phyloP scores from a whole-genome alignment of 2,113 vertebrate genomes.

The Cyphomyrus discorhynchus region DNA sequence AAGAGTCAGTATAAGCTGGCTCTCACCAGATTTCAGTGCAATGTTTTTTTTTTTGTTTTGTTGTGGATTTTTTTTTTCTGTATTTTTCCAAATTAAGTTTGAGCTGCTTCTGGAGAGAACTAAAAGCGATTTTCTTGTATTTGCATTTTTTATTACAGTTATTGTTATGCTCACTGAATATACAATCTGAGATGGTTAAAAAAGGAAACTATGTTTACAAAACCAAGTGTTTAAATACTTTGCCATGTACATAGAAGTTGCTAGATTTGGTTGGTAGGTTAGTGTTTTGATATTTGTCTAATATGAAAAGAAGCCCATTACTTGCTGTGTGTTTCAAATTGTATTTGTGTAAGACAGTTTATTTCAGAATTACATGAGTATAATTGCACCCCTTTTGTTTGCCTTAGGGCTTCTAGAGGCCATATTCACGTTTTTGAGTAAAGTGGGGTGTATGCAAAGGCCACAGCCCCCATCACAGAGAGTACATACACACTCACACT shows the following conservation, averaged over 20 bases:
- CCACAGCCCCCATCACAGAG: constrained; percentile 65
- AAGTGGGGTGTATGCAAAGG: constrained; percentile 71
- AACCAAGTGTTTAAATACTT: constrained; percentile 36
- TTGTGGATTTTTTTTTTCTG: not conserved
- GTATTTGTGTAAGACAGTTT: constrained; percentile 39
- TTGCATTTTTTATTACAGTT: constrained; percentile 23
- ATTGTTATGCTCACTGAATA: constrained; percentile 33
- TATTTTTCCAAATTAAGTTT: not conserved
- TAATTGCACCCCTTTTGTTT: constrained; percentile 80
- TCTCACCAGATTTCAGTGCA: not conserved
- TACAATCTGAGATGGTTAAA: constrained; percentile 36
- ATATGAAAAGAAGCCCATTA: constrained; percentile 9
- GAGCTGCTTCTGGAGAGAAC: not conserved
- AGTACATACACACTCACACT: constrained; percentile 78
- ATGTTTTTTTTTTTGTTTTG: not conserved
- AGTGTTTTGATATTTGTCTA: constrained; percentile 19
- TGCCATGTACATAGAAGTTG: constrained; percentile 28
- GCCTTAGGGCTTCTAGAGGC: constrained; percentile 85
- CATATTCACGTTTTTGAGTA: constrained; percentile 73
- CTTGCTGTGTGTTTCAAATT: constrained; percentile 13
- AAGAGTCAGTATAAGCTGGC: not conserved
- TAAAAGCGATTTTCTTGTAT: not conserved
- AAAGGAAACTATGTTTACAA: constrained; percentile 48
- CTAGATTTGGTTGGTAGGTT: constrained; percentile 29
- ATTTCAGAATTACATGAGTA: constrained; percentile 71